Evolutionary conservation across 2,888 invertebrate genomes (phyloP).

Genomic region (Agrotis exclamationis): DNA sequence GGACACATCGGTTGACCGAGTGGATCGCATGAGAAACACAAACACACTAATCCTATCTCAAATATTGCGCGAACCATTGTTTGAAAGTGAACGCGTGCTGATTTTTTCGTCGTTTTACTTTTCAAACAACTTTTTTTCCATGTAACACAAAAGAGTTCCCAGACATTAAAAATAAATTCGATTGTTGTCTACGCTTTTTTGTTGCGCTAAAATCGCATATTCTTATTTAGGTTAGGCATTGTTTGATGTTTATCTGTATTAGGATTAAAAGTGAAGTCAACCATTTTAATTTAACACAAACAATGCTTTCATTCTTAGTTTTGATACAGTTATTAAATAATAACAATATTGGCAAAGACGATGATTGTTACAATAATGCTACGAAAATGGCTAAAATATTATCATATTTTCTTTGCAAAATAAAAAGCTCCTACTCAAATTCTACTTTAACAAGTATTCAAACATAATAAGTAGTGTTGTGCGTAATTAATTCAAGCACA

Average conservation of each 20-base stretch:
- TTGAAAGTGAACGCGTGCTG: conserved; percentile 78
- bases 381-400: too few relatives aligned
- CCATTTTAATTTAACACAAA: conserved; percentile 29
- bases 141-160: conserved; percentile 66
- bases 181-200: conserved; percentile 66
- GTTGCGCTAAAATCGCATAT: conserved; percentile 35
- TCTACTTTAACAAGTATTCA: too few relatives aligned
- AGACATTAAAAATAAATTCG: conserved; percentile 68
- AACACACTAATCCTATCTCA: conserved; percentile 84
- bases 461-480: too few relatives aligned
- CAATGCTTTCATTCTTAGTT: conserved; percentile 29
- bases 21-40: conserved; percentile 83
- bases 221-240: conserved; percentile 47
- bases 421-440: too few relatives aligned
- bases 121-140: conserved; percentile 57
- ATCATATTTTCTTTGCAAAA: too few relatives aligned
- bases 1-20: conserved; percentile 53
- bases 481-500: conserved; percentile 27
- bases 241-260: conserved; percentile 57
- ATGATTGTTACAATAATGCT: background rate
- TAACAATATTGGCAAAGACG: background rate
- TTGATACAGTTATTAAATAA: conserved; percentile 10
- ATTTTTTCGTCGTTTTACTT: conserved; percentile 63
- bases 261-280: conserved; percentile 42
- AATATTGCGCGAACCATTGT: conserved; percentile 82